Evolutionary conservation across 2,888 invertebrate species (phyloP), one percentile per base, ranked within the genome.

Genomic region (Abrostola tripartita): DNA sequence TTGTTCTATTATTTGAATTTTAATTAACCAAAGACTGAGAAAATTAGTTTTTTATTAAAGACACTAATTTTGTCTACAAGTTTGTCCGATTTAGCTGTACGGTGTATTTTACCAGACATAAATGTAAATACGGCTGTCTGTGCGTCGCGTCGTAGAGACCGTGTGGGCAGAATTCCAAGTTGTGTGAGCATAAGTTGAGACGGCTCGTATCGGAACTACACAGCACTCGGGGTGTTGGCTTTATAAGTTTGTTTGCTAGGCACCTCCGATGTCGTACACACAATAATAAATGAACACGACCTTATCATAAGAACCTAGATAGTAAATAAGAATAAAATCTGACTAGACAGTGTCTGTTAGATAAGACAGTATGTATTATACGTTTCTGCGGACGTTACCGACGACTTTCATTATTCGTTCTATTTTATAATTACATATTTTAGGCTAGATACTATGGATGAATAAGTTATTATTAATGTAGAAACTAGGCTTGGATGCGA

Each of bases 91-190:
- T 54, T 47, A 47, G 8, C 11, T 24, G 24, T 8, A 64, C 51
- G 38, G 52, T 56, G 52, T 73, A 77, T 76, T 74, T 71, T 60
- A 65, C 71, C 67, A 70, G 62, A 74, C 75, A 59, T 63, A 56
- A 70, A 65, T 67, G 51, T 67, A 61, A 62, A 71, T 71, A 68
- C 50, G 49, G 49, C 38, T 62, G 62, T 54, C 57, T 58, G 37
- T 61, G 49, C 55, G 52, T 24, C 60, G 10, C 6, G 35, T 24
- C 60, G 65, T 50, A 38, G 37, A 44, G 37, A 56, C 37, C 11
- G 59, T 59, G 54, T 64, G 73, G 74, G 77, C 77, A 64, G 73
- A 67, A 61, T 72, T 74, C 77, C 73, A 74, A 74, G 77, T 76
- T 65, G 52, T 55, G 44, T 58, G 61, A 76, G 50, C 65, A 65